Base-by-base conservation (phyloP, 1,140 invertebrate genomes). In the Mesaphorura yosii region DNA sequence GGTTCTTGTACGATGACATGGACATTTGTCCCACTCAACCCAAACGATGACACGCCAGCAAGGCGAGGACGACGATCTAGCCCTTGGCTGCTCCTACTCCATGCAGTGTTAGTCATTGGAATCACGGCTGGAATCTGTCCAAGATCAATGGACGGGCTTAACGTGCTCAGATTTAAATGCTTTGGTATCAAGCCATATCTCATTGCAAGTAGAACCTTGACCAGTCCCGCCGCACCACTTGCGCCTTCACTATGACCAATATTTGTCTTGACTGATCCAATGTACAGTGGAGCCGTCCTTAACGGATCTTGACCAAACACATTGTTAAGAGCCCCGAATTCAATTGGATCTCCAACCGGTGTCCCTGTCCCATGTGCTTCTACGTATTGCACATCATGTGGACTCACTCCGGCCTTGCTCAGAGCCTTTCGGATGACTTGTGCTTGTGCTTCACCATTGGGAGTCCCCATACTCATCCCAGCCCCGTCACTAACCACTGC, bases 211-310 rank as follows among this genome's bases (percentile, higher is more conserved):
- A 54, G 17, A 2, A 54, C 27, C 37, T 55, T 55, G 7, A 55
- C 31, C 0, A 49, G 6, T 17, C 44, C 46, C 3, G 44, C 46
- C 12, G 88, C 69, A 53, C 89, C 89, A 40, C 88, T 91, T 3
- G 84, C 83, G 4, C 88, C 83, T 69, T 97, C 92, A 1, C 85
- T 78, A 67, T 97, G 92, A 0, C 92, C 92, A 64, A 94, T 76
- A 68, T 94, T 95, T 0, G 89, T 90, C 67, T 97, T 97, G 0
- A 92, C 76, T 0, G 90, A 88, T 6, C 91, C 91, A 59, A 96
- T 84, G 26, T 76, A 68, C 0, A 97, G 71, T 0, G 90, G 85
- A 1, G 69, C 72, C 0, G 64, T 72, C 23, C 83, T 71, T 12
- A 12, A 12, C 12, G 17, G 7, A 6, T 5, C 7, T 25, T 7